phyloP scores from a whole-genome alignment of 35 echinoderm and acorn worm genomes.

The Amphiura filiformis region DNA sequence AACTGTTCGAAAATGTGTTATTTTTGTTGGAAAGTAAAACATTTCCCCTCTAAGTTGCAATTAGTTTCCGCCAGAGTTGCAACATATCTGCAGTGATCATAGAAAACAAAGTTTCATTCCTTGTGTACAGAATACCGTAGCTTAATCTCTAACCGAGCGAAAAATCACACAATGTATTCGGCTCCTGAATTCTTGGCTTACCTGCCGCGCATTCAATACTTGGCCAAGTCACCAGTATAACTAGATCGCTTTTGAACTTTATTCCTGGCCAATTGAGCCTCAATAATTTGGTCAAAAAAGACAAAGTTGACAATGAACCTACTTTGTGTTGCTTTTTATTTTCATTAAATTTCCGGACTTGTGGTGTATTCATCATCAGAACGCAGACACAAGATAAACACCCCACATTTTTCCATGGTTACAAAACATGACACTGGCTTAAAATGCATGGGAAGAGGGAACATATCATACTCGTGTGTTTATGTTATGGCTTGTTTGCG shows the following conservation, averaged over 20 bases:
- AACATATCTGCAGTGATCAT: neutral
- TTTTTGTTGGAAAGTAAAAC: too few relatives aligned
- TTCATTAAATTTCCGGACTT: neutral
- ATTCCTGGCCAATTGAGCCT: neutral
- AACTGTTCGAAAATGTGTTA: too few relatives aligned
- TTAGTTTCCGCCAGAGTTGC: neutral
- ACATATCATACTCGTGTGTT: neutral
- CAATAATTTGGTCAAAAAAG: neutral
- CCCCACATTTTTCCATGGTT: neutral
- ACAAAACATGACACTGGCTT: neutral
- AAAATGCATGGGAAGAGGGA: neutral
- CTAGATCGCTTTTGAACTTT: slow-evolving; percentile 7
- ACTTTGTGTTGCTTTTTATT: neutral
- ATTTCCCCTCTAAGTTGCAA: too few relatives aligned
- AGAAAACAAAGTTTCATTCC: too few relatives aligned
- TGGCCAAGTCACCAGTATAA: neutral
- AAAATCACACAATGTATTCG: neutral
- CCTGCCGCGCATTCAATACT: neutral
- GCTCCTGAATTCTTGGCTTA: neutral
- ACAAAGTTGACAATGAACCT: neutral
- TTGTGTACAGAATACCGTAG: too few relatives aligned
- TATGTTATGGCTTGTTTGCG: neutral
- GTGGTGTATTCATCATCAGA: neutral
- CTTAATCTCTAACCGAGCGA: neutral
- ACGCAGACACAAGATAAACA: slow-evolving; percentile 1